Evolutionary conservation across 2,888 invertebrate species (phyloP), one percentile per base, ranked within the genome.

Genomic region (Diarsia rubi): DNA sequence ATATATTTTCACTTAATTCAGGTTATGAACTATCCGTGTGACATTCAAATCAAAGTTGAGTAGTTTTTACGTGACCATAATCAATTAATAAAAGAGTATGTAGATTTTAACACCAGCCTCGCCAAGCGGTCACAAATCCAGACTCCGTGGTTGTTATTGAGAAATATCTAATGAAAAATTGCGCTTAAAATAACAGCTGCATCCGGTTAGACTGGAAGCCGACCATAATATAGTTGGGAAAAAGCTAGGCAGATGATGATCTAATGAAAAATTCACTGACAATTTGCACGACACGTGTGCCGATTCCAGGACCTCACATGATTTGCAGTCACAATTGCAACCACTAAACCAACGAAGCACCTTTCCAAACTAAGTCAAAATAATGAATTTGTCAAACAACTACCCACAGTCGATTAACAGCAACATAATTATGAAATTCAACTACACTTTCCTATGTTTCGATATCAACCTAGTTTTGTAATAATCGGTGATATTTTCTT

Each of bases 401-500:
- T 16, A 49, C 6, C n/a, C 6, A 16, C 21, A 49, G 45, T 8
- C 31, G 16, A 31, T 5, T 21, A 2, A 31, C 31, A n/a, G 16
- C 27, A 31, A 66, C 27, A 19, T 19, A 12, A 45, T 21, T 21
- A 65, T 8, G 2, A 37, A 37, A 63, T 37, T 12, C 12, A 59
- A 54, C 5, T 42, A n/a, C n/a, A 14, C 27, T 57, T 60, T 75
- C n/a, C 37, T 59, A 21, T 59, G 6, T 37, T 59, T 31, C n/a
- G 14, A 65, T 42, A 59, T 59, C 59, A 19, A 42, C 71, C n/a
- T 62, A 62, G 19, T 19, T 69, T 27, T 21, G 1, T 42, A 24
- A 57, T 57, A 57, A 44, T 59, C 11, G 19, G 14, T 3, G 19
- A 54, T 42, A 47, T 54, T 76, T 63, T 21, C 57, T 47, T 59